A percentile compares a stretch with the other conserved stretches of the same genome.
Conservation (phyloP, 2,113 vertebrate species). For the Sebastes fasciatus region DNA sequence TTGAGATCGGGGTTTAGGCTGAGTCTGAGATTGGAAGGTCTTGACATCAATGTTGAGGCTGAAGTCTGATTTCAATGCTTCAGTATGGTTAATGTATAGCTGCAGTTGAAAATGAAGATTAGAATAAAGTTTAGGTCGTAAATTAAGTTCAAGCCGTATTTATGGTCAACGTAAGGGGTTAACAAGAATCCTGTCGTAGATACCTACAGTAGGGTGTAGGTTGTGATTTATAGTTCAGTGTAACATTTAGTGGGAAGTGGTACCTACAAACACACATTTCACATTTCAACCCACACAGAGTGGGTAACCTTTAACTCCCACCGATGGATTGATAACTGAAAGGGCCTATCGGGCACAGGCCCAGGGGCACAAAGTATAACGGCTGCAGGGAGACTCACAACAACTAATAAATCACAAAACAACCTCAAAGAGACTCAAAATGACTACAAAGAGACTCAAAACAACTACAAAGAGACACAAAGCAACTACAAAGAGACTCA, state of each 20-base stretch:
- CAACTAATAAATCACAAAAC: background rate
- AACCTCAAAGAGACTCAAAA: background rate
- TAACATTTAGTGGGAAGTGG: background rate
- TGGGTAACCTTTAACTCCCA: background rate
- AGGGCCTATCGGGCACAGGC: too few relatives aligned
- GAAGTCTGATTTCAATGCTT: background rate
- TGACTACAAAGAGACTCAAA: background rate
- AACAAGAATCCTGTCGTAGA: background rate
- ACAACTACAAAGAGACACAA: background rate
- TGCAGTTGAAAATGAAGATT: background rate
- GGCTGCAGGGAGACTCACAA: background rate
- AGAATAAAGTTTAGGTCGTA: background rate
- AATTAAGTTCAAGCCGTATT: background rate
- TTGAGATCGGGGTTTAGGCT: constrained; percentile 19
- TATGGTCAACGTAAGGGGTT: background rate
- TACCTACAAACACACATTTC: too few relatives aligned
- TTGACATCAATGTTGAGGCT: background rate
- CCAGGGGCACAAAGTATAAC: background rate
- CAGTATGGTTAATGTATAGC: background rate
- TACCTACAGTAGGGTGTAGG: background rate
- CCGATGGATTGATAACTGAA: background rate
- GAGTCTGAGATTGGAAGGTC: background rate
- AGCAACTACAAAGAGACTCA: background rate
- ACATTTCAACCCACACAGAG: too few relatives aligned
- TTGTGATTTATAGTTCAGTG: background rate